Evolutionary conservation across 2,797 vertebrate genomes (phyloP), one percentile per base, ranked within the genome.

Genomic region (Esox masquinongy): DNA sequence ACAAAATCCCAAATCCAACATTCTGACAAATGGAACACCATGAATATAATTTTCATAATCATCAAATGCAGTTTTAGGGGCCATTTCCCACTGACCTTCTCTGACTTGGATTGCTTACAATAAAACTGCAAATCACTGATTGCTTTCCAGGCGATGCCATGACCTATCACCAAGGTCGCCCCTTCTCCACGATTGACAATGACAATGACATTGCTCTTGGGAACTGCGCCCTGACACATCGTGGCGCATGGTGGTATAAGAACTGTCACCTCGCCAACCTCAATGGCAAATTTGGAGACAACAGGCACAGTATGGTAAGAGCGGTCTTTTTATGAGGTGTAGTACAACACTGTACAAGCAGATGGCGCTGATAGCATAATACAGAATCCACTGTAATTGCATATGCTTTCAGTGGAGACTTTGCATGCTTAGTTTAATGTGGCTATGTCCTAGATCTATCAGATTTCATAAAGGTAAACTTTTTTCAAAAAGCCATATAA

Each of bases 251-350:
- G 96, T 96, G 96, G 96, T 96, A 95, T 87, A 97, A 95, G 85
- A 97, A 96, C 91, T 97, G 97, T 88, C 96, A 97, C 78, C 85
- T 98, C 87, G 95, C 95, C 80, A 97, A 95, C 86, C 94, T 95
- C 75, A 97, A 93, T 0, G 94, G 96, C 66, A 95, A 90, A 87
- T 96, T 96, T 0, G 92, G 94, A 29, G 95, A 97, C 85, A 93
- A 36, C 80, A 93, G 91, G 43, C 96, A 97, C 82, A 97, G 96
- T 0, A 82, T 94, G 95, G 96, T 96, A 91, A 93, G 95, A 75
- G n/a, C 69, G 0, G 8, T 6, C 14, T 29, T 9, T 56, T 36
- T 34, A 49, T 14, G n/a, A n/a, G 7, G 3, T 83, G 70, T 56
- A 77, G 47, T 83, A 36, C 59, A 5, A 19, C n/a, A 5, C 72